Evolutionary conservation across 2,113 vertebrate genomes (phyloP).

Genomic region (Astatoreochromis straeleni): DNA sequence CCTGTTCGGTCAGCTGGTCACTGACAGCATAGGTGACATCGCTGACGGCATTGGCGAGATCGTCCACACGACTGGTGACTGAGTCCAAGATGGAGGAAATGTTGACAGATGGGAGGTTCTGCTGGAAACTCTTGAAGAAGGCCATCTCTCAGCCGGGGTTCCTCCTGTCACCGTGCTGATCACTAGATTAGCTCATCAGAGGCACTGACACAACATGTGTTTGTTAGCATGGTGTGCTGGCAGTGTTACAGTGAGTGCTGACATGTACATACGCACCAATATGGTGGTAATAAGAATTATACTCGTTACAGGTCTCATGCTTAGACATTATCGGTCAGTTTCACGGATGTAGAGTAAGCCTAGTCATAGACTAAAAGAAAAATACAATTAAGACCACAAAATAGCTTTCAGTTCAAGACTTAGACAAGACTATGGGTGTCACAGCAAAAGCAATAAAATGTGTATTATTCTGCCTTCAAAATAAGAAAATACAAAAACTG

Average conservation of each 20-base stretch:
- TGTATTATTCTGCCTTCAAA: background rate
- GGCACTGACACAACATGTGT: conserved; percentile 45
- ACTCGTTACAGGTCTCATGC: background rate
- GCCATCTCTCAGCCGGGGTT: conserved; percentile 73
- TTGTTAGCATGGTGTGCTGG: conserved; percentile 12
- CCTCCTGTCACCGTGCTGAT: background rate
- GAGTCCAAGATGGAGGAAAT: conserved; percentile 82
- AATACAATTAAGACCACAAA: background rate
- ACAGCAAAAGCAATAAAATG: background rate
- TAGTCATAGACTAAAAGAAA: background rate
- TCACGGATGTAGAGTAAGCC: background rate
- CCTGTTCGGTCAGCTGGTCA: conserved; percentile 87
- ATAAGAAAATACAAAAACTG: background rate
- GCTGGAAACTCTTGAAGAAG: conserved; percentile 89
- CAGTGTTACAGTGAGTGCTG: background rate
- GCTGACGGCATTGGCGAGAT: conserved; percentile 79
- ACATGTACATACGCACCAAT: background rate
- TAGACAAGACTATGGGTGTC: background rate
- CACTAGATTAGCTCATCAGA: conserved; percentile 44
- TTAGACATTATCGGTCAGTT: background rate
- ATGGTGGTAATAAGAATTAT: background rate
- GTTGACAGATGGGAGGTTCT: conserved; percentile 85
- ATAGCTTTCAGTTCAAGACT: background rate
- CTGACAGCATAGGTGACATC: conserved; percentile 81
- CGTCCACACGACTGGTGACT: conserved; percentile 84